phyloP scores from a whole-genome alignment of 2,888 invertebrate species.

The Archips crataeganus region DNA sequence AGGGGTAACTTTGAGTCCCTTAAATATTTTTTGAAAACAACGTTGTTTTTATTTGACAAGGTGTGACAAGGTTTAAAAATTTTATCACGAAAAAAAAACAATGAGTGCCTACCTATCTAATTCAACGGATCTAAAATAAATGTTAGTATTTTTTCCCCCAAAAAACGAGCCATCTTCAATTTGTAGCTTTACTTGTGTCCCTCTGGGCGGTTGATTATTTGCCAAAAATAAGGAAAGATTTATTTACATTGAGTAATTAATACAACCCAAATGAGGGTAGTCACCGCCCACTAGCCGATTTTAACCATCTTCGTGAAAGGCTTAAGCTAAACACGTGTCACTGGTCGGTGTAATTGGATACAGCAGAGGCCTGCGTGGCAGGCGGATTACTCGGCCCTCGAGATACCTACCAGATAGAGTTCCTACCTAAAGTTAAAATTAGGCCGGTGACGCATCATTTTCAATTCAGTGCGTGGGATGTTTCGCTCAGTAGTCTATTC shows the following conservation, averaged over 20 bases:
- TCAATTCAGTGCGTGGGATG: conserved; percentile 57
- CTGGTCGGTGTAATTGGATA: conserved; percentile 35
- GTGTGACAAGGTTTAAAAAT: too few relatives aligned
- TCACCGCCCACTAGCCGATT: conserved; percentile 3
- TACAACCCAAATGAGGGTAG: neutral
- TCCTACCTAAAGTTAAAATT: conserved; percentile 51
- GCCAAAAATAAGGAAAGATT: too few relatives aligned
- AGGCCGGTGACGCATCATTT: conserved; percentile 54
- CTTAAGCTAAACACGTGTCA: conserved; percentile 35
- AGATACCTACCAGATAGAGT: conserved; percentile 20
- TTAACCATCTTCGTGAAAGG: conserved; percentile 18
- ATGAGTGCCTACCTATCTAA: too few relatives aligned
- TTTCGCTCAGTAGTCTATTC: conserved; percentile 60
- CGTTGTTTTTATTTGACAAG: too few relatives aligned
- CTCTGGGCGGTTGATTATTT: neutral
- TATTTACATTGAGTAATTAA: too few relatives aligned
- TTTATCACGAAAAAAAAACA: too few relatives aligned
- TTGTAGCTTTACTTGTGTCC: neutral
- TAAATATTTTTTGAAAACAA: too few relatives aligned
- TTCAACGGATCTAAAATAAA: too few relatives aligned
- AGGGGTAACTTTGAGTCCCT: too few relatives aligned
- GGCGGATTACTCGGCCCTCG: conserved; percentile 38
- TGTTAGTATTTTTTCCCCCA: too few relatives aligned
- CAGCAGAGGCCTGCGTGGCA: conserved; percentile 26
- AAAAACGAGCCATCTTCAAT: too few relatives aligned